Conservation (phyloP, 2,888 invertebrate species). For the Sclerodermus sp. region DNA sequence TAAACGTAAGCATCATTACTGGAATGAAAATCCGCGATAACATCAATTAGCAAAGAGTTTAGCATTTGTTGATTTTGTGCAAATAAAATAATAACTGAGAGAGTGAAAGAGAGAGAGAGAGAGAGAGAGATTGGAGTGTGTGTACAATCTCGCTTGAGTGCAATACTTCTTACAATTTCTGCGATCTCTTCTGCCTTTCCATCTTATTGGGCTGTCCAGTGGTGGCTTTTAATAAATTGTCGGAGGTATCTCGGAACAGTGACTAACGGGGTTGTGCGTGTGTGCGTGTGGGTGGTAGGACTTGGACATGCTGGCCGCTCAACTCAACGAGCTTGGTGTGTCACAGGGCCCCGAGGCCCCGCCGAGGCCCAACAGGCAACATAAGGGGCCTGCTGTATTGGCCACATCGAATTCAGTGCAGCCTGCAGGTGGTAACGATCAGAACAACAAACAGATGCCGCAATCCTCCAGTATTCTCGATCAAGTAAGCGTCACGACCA, state of each 20-base stretch:
- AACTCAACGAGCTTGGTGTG: slow-evolving; percentile 90
- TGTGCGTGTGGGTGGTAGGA: slow-evolving; percentile 69
- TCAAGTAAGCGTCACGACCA: slow-evolving; percentile 43
- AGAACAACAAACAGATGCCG: slow-evolving; percentile 53
- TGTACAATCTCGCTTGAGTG: not conserved
- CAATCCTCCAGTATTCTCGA: slow-evolving; percentile 53
- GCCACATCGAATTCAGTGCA: slow-evolving; percentile 45
- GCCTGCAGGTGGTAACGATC: slow-evolving; percentile 45
- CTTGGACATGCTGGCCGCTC: slow-evolving; percentile 93
- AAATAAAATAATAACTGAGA: too few species aligned
- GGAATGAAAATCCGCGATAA: too few species aligned
- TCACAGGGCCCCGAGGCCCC: slow-evolving; percentile 72
- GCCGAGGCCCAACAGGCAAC: slow-evolving; percentile 62
- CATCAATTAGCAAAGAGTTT: too few species aligned
- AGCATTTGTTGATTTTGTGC: too few species aligned
- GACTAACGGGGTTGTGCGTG: slow-evolving; percentile 52
- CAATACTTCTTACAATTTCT: not conserved
- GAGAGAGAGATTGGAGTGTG: not conserved
- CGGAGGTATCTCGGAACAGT: slow-evolving; percentile 39
- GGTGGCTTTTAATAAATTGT: slow-evolving; percentile 28
- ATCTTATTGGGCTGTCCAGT: slow-evolving; percentile 8
- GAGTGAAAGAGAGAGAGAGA: too few species aligned
- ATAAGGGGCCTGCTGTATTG: slow-evolving; percentile 45
- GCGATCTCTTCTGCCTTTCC: not conserved
- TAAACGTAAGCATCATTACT: too few species aligned